phyloP scores from a whole-genome alignment of 2,113 vertebrate species.

The Gobius niger region DNA sequence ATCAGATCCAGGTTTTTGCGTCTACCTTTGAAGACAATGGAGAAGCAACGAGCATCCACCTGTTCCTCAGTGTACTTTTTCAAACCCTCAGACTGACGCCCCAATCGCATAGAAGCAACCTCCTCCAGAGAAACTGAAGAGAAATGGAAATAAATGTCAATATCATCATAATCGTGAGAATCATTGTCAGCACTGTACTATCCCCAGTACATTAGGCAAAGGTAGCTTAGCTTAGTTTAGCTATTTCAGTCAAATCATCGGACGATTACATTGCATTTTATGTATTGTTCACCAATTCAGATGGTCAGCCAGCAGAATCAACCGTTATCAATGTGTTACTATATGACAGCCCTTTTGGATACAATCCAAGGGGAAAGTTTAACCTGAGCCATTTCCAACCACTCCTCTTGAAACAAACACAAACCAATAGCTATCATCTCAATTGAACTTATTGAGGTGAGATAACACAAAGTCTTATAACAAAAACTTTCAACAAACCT shows the following conservation, averaged over 20 bases:
- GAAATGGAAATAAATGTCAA: too few species aligned
- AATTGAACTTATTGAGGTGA: constrained; percentile 4
- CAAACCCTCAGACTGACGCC: constrained; percentile 90
- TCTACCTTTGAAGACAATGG: constrained; percentile 90
- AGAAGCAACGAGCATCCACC: constrained; percentile 87
- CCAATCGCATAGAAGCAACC: constrained; percentile 84
- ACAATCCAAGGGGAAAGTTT: neutral
- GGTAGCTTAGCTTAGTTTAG: neutral
- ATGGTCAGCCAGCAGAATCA: neutral
- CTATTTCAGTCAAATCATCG: neutral
- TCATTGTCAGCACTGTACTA: neutral
- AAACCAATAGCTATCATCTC: constrained; percentile 19
- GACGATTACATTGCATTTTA: neutral
- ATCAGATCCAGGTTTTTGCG: constrained; percentile 92
- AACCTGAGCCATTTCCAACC: neutral
- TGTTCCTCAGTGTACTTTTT: constrained; percentile 85
- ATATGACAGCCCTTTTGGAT: constrained; percentile 12
- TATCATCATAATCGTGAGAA: too few species aligned
- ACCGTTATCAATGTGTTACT: constrained; percentile 2
- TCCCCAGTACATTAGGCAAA: neutral
- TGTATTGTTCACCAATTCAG: neutral
- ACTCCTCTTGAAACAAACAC: constrained; percentile 8
- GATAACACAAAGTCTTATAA: constrained; percentile 20
- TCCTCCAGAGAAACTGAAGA: constrained; percentile 88
- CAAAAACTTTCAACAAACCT: constrained; percentile 10